Percentiles rank a stretch among this genome's conserved stretches.
Evolutionary conservation across 92 coral and sea anemone species (phyloP).

Genomic region (Montipora capitata): DNA sequence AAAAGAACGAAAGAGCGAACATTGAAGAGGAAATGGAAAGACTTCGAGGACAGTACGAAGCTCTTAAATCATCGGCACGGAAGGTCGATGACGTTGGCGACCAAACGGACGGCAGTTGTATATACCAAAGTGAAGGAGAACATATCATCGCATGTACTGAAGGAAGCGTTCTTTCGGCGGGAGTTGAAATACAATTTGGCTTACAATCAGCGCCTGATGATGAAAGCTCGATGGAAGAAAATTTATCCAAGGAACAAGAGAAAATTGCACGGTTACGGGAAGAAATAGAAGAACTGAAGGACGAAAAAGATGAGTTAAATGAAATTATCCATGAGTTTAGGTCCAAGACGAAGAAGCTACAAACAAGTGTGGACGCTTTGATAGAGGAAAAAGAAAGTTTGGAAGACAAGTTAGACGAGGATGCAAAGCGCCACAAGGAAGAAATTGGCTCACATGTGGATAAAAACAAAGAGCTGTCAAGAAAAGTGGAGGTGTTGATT

Average conservation of each 20-base stretch:
- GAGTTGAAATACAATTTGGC: constrained; percentile 47
- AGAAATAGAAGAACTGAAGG: constrained; percentile 70
- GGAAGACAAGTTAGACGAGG: constrained; percentile 79
- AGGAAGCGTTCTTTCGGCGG: constrained; percentile 38
- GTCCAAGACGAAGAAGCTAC: constrained; percentile 81
- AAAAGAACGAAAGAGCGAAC: constrained; percentile 6
- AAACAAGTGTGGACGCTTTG: constrained; percentile 79
- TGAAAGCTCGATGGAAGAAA: constrained; percentile 65
- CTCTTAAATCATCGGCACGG: constrained; percentile 5
- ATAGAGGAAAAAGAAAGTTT: constrained; percentile 83
- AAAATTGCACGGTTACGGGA: constrained; percentile 54
- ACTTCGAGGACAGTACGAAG: constrained; percentile 2
- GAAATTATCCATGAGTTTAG: constrained; percentile 83
- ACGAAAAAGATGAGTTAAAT: constrained; percentile 91
- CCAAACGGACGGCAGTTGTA: background rate
- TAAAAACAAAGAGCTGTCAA: constrained; percentile 25
- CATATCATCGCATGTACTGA: constrained; percentile 18
- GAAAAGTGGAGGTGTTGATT: constrained; percentile 36
- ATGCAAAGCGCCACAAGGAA: constrained; percentile 61
- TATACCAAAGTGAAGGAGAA: background rate
- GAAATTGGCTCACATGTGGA: constrained; percentile 43
- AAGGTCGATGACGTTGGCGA: background rate
- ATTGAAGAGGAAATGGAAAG: constrained; percentile 18
- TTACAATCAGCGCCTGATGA: constrained; percentile 62
- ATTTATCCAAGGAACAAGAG: constrained; percentile 61